Evolutionary conservation across 1,140 invertebrate species (phyloP), one percentile per base, ranked within the genome.

Genomic region (Nomia melanderi): DNA sequence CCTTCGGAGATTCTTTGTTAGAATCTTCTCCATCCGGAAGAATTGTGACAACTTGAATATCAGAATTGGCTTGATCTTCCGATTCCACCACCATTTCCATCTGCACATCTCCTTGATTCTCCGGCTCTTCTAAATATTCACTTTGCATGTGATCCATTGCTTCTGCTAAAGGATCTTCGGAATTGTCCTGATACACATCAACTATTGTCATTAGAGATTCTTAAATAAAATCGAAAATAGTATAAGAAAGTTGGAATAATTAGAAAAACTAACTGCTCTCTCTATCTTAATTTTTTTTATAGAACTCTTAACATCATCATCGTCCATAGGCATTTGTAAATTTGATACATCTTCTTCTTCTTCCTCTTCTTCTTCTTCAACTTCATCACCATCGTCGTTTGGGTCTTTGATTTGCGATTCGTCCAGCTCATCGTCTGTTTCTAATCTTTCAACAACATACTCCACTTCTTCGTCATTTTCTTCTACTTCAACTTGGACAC

Each of bases 71-170:
- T 56, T 85, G 70, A 78, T 87, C 81, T 47, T 88, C 86, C 0
- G 86, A 86, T 39, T 87, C 87, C 0, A 86, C 82, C 0, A 87
- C 79, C 86, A 90, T 90, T 78, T 91, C 88, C 44, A 89, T 54
- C 23, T 90, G 86, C 5, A 89, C 85, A 12, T 82, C 39, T 7
- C 78, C 86, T 44, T 86, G 70, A n/a, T 82, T 77, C 3, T 75
- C 84, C 2, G 69, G 12, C 25, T 87, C 82, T 17, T 87, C 85
- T 1, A 85, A 31, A 62, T 84, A 88, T 72, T 91, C 90, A 6
- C 82, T 82, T 44, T 92, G 87, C 47, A 91, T 88, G 17, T 92
- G 82, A 12, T 88, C 87, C 88, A 92, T 91, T 2, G 90, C 86
- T 54, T 87, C 79, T 23, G 88, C 87, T 29, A 92, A 78, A 65